Evolutionary conservation across 2,888 invertebrate species (phyloP), one percentile per base, ranked within the genome.

Genomic region (Drosophila anomalata): DNA sequence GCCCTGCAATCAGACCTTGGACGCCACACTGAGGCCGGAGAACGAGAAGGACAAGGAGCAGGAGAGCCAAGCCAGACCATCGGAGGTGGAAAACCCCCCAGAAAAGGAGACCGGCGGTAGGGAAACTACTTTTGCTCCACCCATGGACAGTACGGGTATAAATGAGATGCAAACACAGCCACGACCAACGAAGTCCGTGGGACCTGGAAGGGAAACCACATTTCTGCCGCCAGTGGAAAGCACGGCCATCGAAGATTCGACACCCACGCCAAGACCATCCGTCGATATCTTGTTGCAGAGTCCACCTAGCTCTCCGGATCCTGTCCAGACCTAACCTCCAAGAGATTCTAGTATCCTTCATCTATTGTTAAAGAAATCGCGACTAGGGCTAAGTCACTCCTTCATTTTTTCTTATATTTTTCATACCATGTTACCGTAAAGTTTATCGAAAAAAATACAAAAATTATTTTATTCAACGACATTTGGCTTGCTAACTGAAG

Each of bases 81-180:
- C 22, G 22, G 44, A 44, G 9, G 22, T 6, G 6, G 44, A 9
- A 44, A 4, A n/a, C 7, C n/a, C 20, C 6, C 12, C 36, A 0
- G n/a, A n/a, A 0, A n/a, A 17, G 2, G n/a, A 46, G 20, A 6
- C 14, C 2, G 24, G 2, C 22, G 42, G 57, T 0, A 41, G 65
- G 12, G 57, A 69, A 0, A 77, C 84, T 0, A 85, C 82, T 0
- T 78, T 78, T 47, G 68, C 73, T 0, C 86, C 86, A 20, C 24
- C 48, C 0, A 9, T 79, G 14, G 79, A 79, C 11, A 85, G 83
- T 41, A 82, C 78, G 5, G 24, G 12, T 1, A 50, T 56, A 14
- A 51, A 36, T 7, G 54, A 52, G 2, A 41, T 26, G 29, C 57
- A 26, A 14, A 7, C 26, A 11, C 11, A 7, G 24, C 24, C 14